Evolutionary conservation across 2,113 vertebrate species (phyloP).

Genomic region (Aptenodytes patagonicus): DNA sequence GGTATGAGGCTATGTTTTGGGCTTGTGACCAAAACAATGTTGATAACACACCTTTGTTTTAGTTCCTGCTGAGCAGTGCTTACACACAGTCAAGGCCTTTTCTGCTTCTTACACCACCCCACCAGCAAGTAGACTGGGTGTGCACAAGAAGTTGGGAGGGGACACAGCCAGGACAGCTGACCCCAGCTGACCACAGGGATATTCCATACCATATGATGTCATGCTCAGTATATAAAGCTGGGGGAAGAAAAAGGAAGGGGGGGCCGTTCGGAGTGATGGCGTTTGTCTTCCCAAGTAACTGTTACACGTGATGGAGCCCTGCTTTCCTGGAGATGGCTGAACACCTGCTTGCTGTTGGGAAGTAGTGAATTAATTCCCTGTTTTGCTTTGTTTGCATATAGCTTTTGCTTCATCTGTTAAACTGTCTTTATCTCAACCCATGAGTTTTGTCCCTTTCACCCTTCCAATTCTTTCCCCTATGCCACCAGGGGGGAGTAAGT

Average conservation of each 20-base stretch:
- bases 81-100: neutral
- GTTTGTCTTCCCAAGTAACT: neutral
- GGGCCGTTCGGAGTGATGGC: rapidly evolving
- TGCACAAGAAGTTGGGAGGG: neutral
- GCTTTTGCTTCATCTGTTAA: neutral
- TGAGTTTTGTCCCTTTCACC: neutral
- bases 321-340: neutral
- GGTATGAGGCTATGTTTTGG: neutral
- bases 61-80: neutral
- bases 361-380: rapidly evolving
- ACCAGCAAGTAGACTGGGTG: rapidly evolving
- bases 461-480: neutral
- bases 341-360: neutral
- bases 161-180: neutral
- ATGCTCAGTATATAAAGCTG: neutral
- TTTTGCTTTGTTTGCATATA: neutral
- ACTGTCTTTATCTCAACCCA: neutral
- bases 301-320: rapidly evolving
- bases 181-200: neutral
- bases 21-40: neutral
- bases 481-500: rapidly evolving
- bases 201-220: rapidly evolving
- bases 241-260: rapidly evolving
- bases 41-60: neutral
- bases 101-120: neutral